Evolutionary conservation across 2,888 invertebrate species (phyloP).

Genomic region (Melinopterus prodromus): DNA sequence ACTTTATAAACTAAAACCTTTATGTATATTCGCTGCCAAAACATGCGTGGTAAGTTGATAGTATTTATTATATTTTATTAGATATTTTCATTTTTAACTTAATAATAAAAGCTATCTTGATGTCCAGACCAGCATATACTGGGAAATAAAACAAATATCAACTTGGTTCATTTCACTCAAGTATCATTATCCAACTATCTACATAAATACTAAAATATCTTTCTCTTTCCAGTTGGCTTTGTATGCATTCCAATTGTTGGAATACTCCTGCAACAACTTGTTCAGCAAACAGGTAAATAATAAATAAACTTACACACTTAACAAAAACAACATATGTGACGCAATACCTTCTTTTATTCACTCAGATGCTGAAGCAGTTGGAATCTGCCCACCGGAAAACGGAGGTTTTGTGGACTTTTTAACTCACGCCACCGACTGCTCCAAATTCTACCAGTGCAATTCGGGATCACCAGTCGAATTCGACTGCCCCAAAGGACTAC

Average conservation of each 20-base stretch:
- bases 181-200: not conserved
- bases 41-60: too few species aligned
- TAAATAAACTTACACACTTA: not conserved
- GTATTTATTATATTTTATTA: too few species aligned
- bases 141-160: too few species aligned
- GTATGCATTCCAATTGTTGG: not conserved
- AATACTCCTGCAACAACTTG: conserved; percentile 4
- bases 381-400: conserved; percentile 7
- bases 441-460: conserved; percentile 18
- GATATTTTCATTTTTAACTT: too few species aligned
- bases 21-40: too few species aligned
- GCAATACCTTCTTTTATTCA: too few species aligned
- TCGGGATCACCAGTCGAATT: not conserved
- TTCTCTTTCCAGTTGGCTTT: not conserved
- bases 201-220: not conserved
- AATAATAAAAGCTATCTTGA: too few species aligned
- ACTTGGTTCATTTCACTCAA: too few species aligned
- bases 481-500: conserved; percentile 32
- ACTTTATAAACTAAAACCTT: too few species aligned
- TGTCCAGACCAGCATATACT: too few species aligned
- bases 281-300: not conserved
- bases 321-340: too few species aligned
- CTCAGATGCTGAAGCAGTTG: not conserved
- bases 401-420: conserved; percentile 13
- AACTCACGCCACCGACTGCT: conserved; percentile 7